Evolutionary conservation across 2,888 invertebrate species (phyloP).

Genomic region (Alsophila aescularia): DNA sequence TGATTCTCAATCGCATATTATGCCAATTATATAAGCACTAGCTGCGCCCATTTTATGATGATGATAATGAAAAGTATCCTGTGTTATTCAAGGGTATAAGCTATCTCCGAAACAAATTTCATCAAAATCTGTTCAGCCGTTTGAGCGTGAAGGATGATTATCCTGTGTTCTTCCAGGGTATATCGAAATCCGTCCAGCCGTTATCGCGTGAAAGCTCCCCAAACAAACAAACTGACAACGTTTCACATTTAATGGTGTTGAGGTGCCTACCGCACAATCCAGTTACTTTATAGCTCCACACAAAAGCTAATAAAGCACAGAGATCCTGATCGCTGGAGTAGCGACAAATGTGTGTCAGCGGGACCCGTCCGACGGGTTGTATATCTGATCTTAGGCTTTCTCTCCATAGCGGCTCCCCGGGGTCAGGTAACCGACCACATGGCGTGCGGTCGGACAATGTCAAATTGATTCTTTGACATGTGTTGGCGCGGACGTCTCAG

Average conservation of each 20-base stretch:
- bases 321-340: slow-evolving; percentile 36
- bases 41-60: too few species aligned
- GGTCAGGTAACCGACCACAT: slow-evolving; percentile 52
- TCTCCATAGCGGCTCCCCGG: slow-evolving; percentile 45
- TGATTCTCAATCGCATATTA: too few species aligned
- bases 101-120: too few species aligned
- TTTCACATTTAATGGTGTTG: slow-evolving; percentile 1
- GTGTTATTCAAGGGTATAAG: too few species aligned
- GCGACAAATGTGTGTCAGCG: slow-evolving; percentile 60
- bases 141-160: too few species aligned
- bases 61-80: too few species aligned
- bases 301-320: slow-evolving; percentile 35
- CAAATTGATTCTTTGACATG: slow-evolving; percentile 26
- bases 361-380: slow-evolving; percentile 71
- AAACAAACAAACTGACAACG: too few species aligned
- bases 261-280: background rate
- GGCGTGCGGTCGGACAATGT: slow-evolving; percentile 21
- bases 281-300: slow-evolving; percentile 8
- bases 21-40: too few species aligned
- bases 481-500: slow-evolving; percentile 9
- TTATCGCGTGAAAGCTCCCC: too few species aligned
- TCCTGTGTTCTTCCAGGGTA: too few species aligned
- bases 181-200: too few species aligned
- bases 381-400: slow-evolving; percentile 43
- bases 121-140: too few species aligned